Evolutionary conservation across 2,797 vertebrate genomes (phyloP).

Genomic region (Xenops minutus): DNA sequence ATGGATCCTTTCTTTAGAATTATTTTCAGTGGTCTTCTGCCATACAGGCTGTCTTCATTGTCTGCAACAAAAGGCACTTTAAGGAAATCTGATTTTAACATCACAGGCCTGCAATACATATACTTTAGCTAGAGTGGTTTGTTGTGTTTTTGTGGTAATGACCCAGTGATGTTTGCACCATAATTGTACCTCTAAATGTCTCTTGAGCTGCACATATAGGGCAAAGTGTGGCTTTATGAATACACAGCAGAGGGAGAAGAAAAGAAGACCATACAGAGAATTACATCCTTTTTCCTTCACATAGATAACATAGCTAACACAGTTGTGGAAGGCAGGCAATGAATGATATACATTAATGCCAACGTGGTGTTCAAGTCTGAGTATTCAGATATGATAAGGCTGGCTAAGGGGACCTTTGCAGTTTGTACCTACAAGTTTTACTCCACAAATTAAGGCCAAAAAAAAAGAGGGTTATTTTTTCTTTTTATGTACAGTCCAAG

Average conservation of each 20-base stretch:
- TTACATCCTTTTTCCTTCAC: not conserved
- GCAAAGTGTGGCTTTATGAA: not conserved
- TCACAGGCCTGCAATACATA: not conserved
- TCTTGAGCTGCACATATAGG: not conserved
- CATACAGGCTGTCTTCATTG: not conserved
- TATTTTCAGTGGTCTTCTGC: constrained; percentile 21
- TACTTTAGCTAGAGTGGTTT: not conserved
- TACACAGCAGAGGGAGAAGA: not conserved
- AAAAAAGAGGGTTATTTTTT: not conserved
- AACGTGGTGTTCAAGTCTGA: not conserved
- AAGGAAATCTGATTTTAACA: constrained; percentile 27
- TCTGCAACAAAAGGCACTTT: not conserved
- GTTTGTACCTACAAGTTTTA: not conserved
- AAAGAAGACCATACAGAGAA: not conserved
- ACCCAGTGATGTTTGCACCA: not conserved
- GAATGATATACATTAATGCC: not conserved
- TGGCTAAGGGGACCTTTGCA: not conserved
- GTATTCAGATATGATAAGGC: not conserved
- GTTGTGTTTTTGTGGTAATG: constrained; percentile 16
- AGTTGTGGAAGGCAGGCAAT: not conserved
- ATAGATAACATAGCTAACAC: not conserved
- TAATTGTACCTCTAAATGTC: constrained; percentile 9
- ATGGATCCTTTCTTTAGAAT: not conserved
- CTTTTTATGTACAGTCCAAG: not conserved
- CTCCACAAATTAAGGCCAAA: not conserved